A percentile compares a stretch with the other conserved stretches of the same genome.
Conservation (phyloP, 2,888 invertebrate species). For the Metacarcinus magister region DNA sequence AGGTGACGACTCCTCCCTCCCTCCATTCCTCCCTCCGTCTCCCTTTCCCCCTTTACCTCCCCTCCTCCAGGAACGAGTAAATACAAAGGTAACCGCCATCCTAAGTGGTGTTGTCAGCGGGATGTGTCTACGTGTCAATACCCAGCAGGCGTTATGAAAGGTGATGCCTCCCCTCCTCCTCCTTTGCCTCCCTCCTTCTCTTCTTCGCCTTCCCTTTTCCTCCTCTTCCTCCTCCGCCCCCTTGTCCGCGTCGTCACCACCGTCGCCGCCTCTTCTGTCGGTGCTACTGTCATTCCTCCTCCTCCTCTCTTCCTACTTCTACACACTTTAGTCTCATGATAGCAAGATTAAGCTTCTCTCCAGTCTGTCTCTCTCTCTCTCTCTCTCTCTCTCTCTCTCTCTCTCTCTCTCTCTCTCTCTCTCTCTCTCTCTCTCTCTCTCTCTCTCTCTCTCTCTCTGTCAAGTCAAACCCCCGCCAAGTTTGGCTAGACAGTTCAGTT, state of each 20-base stretch:
- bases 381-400: no score
- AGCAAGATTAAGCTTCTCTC: no score
- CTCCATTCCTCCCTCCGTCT: background rate
- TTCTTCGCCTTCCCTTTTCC: background rate
- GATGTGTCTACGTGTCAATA: slow-evolving; percentile 10
- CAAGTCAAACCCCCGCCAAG: no score
- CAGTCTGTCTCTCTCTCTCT: no score
- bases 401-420: no score
- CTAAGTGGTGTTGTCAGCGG: slow-evolving; percentile 36
- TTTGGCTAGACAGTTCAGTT: no score
- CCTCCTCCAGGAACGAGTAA: background rate
- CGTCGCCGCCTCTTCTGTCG: background rate
- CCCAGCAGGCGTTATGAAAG: slow-evolving; percentile 6
- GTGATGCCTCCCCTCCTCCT: slow-evolving; percentile 23
- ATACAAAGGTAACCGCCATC: background rate
- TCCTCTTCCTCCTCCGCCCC: background rate
- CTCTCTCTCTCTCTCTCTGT: no score
- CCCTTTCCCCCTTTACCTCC: background rate
- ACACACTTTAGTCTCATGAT: background rate
- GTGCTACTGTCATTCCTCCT: background rate
- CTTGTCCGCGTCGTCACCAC: background rate
- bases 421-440: no score
- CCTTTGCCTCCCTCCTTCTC: background rate
- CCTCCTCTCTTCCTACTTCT: slow-evolving; percentile 26
- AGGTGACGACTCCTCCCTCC: background rate